Evolutionary conservation across 2,888 invertebrate genomes (phyloP).

Genomic region (Drosophila tanythrix): DNA sequence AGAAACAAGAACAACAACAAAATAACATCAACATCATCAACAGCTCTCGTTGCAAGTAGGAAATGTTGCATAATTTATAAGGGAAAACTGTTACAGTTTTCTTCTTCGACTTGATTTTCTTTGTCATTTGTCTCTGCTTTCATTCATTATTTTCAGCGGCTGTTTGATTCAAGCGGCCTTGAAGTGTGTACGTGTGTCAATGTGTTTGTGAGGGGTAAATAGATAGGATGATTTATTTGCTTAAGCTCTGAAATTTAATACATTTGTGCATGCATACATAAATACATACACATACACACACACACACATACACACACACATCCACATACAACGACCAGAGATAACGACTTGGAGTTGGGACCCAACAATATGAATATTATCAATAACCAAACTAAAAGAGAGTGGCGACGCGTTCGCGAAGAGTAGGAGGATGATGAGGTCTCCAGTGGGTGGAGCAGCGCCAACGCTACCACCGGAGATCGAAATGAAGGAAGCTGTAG

Average conservation of each 20-base stretch:
- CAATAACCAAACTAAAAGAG: too few relatives aligned
- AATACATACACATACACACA: background rate
- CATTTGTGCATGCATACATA: background rate
- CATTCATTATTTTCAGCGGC: conserved; percentile 30
- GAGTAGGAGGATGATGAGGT: too few relatives aligned
- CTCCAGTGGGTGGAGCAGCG: too few relatives aligned
- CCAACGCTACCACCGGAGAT: too few relatives aligned
- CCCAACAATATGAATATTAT: too few relatives aligned
- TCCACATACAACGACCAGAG: too few relatives aligned
- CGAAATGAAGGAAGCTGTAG: too few relatives aligned
- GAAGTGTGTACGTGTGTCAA: conserved; percentile 22
- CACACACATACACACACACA: background rate
- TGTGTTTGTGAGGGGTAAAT: background rate
- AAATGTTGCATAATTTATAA: conserved; percentile 79
- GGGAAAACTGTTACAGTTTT: conserved; percentile 70
- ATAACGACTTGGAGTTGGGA: too few relatives aligned
- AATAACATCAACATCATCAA: conserved; percentile 26
- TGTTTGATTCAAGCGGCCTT: conserved; percentile 39
- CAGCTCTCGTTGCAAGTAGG: conserved; percentile 62
- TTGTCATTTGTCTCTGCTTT: conserved; percentile 42
- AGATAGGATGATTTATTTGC: background rate
- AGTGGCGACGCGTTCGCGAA: too few relatives aligned
- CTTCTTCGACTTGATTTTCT: conserved; percentile 28
- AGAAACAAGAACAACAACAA: conserved; percentile 19
- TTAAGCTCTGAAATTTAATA: conserved; percentile 7